Evolutionary conservation across 1,140 invertebrate genomes (phyloP), one percentile per base, ranked within the genome.

Genomic region (Diuraphis noxia): DNA sequence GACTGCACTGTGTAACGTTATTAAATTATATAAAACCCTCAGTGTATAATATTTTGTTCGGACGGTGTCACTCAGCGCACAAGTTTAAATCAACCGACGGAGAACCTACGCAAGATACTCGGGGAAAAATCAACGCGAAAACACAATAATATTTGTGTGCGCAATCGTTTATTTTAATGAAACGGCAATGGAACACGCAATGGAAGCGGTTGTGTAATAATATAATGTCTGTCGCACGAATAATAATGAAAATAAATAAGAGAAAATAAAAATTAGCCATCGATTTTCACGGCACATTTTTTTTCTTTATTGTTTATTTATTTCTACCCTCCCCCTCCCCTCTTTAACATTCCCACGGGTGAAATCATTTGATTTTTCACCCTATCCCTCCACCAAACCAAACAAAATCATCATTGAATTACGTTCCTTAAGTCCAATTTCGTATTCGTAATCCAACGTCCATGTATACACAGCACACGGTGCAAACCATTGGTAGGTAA

Each of bases 101-200:
- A 8, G 25, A 43, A 84, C 40, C 34, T 13, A 41, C 46, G 40
- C 38, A 23, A 9, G 43, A 86, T 23, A 34, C 19, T 49, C 34
- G 7, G 34, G 23, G 49, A 21, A 6, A 86, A 86, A 36, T 52
- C 46, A 86, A 86, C 43, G n/a, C 21, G 21, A 49, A 86, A 86
- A 46, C 43, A 40, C 38, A 41, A 41, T 84, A 46, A 86, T 86
- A 49, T 49, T 46, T 52, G 85, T 36, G 43, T 25, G 46, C 43
- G n/a, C 46, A 86, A 52, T 86, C 85, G 52, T 86, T 86, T 86
- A 86, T 86, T 86, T 52, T 86, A 86, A 86, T 52, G 85, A 86
- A 86, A 86, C 21, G 46, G 34, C 46, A 10, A 34, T 13, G 85
- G 34, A 52, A 86, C 85, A 52, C 85, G 46, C 85, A 34, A 86